Conservation (phyloP, 2,113 vertebrate species). For the Thamnophis sirtalis region DNA sequence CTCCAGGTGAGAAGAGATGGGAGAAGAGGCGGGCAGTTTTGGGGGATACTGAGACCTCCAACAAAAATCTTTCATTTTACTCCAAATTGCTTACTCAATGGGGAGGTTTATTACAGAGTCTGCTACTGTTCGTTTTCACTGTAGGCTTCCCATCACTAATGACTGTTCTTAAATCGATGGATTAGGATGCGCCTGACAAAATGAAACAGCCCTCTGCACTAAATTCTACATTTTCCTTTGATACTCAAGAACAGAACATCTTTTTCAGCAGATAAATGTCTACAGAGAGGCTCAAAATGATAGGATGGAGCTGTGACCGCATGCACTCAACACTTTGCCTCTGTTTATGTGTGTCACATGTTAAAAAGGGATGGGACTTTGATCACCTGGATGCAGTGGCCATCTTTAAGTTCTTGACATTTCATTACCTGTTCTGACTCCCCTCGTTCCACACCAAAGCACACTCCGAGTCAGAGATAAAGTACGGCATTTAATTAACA, state of each 20-base stretch:
- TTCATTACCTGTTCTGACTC: too few species aligned
- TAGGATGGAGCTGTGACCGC: not conserved
- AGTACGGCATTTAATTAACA: too few species aligned
- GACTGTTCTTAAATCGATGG: not conserved
- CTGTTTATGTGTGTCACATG: not conserved
- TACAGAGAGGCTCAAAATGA: not conserved
- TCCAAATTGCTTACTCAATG: not conserved
- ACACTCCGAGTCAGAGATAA: too few species aligned
- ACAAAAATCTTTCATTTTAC: not conserved
- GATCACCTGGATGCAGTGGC: not conserved
- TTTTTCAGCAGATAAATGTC: not conserved
- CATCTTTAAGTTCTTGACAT: not conserved
- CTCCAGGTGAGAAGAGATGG: conserved; percentile 36
- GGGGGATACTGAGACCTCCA: not conserved
- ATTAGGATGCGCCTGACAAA: not conserved
- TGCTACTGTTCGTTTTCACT: not conserved
- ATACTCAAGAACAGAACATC: not conserved
- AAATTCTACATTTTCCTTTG: not conserved
- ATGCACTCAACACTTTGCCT: not conserved
- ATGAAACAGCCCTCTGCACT: not conserved
- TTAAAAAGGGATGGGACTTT: not conserved
- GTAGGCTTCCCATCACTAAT: not conserved
- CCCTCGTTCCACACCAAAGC: too few species aligned
- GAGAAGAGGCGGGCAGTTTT: too few species aligned
- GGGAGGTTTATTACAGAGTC: not conserved